Evolutionary conservation across 2,113 vertebrate species (phyloP).

Genomic region (Meriones unguiculatus): DNA sequence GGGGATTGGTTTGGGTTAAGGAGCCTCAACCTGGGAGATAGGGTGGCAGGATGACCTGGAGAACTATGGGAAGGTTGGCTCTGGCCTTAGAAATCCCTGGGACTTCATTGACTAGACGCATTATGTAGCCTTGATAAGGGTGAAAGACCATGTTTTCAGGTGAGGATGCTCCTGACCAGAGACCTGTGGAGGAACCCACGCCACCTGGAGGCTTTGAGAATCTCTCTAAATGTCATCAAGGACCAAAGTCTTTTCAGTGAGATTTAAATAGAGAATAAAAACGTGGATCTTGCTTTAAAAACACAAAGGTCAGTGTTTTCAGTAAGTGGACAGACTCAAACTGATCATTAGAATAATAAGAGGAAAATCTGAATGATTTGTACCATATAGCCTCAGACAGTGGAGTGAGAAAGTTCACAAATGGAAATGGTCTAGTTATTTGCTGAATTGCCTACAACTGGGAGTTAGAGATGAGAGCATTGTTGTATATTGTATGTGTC

Average conservation of each 20-base stretch:
- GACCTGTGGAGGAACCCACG: background rate
- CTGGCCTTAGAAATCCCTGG: slow-evolving; percentile 14
- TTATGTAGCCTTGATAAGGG: slow-evolving; percentile 18
- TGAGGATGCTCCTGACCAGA: background rate
- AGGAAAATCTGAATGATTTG: slow-evolving; percentile 34
- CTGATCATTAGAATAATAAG: background rate
- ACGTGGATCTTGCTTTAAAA: background rate
- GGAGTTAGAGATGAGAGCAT: background rate
- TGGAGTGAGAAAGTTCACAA: background rate
- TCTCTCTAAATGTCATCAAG: background rate
- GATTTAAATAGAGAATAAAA: slow-evolving; percentile 31
- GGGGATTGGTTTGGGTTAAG: background rate
- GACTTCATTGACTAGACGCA: slow-evolving; percentile 9
- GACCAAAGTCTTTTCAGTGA: slow-evolving; percentile 13
- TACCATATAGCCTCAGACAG: slow-evolving; percentile 13
- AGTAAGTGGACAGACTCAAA: slow-evolving; percentile 49
- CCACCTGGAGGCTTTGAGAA: slow-evolving; percentile 36
- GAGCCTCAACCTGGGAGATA: background rate
- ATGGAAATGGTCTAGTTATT: background rate
- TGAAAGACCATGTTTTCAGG: background rate
- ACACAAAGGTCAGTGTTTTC: slow-evolving; percentile 4
- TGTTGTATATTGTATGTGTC: background rate
- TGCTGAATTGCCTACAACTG: slow-evolving; percentile 7
- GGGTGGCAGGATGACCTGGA: background rate
- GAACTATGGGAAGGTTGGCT: background rate